Conservation (phyloP, 2,113 vertebrate species). For the Tachysurus vachellii region DNA sequence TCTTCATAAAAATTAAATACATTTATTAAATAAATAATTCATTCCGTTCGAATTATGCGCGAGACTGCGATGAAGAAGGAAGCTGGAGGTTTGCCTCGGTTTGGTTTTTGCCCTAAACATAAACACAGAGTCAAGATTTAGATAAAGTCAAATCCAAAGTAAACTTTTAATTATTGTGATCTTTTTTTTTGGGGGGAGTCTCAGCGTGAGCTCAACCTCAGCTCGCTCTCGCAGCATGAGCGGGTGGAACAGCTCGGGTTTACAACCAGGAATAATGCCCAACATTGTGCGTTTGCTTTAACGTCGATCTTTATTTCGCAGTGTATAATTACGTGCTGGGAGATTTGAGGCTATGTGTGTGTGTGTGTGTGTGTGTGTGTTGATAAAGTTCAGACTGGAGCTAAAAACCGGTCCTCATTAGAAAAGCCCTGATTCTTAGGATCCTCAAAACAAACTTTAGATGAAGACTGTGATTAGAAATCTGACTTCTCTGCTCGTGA, state of each 20-base stretch:
- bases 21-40: too few relatives aligned
- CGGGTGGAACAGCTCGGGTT: background rate
- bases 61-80: background rate
- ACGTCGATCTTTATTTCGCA: background rate
- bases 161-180: background rate
- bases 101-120: too few relatives aligned
- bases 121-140: background rate
- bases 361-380: too few relatives aligned
- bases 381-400: slow-evolving; percentile 15
- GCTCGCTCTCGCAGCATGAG: background rate
- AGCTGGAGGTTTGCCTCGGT: background rate
- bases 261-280: background rate
- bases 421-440: background rate
- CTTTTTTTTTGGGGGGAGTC: background rate
- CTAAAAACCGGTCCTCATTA: slow-evolving; percentile 12
- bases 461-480: slow-evolving; percentile 24
- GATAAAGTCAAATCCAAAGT: background rate
- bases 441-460: background rate
- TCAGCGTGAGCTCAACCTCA: background rate
- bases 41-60: too few relatives aligned
- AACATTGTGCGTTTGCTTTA: background rate
- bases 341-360: background rate
- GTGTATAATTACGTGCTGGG: slow-evolving; percentile 3
- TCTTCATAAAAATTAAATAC: too few relatives aligned
- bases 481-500: background rate